Evolutionary conservation across 2,888 invertebrate species (phyloP).

Genomic region (Meiosimyza decipiens): DNA sequence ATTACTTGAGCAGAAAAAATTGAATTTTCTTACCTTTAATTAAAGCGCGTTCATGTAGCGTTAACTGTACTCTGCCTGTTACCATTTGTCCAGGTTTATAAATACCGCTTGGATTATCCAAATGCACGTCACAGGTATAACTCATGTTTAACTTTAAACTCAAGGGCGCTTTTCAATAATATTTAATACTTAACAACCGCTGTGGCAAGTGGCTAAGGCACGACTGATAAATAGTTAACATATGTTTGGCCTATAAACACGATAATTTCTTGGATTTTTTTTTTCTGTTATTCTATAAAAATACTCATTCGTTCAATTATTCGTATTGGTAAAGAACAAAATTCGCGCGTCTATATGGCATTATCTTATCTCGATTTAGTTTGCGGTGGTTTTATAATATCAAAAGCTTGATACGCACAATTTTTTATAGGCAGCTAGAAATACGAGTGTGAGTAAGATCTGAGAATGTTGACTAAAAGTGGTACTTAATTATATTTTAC

Average conservation of each 20-base stretch:
- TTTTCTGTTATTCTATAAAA: too few species aligned
- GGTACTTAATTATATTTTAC: too few species aligned
- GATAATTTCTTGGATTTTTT: too few species aligned
- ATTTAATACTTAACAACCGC: too few species aligned
- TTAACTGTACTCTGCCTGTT: conserved; percentile 49
- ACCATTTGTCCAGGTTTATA: conserved; percentile 56
- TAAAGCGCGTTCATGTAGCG: conserved; percentile 48
- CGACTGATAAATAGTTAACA: not conserved
- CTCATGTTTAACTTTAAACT: not conserved
- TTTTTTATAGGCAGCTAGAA: too few species aligned
- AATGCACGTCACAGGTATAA: conserved; percentile 47
- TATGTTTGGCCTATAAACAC: not conserved
- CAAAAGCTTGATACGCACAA: too few species aligned
- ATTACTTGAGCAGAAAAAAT: too few species aligned
- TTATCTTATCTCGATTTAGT: not conserved
- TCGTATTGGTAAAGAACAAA: not conserved
- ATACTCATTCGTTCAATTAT: conserved; percentile 1
- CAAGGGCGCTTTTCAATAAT: too few species aligned
- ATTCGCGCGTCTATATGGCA: too few species aligned
- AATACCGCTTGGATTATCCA: conserved; percentile 50
- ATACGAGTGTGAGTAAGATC: too few species aligned
- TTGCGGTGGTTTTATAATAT: too few species aligned
- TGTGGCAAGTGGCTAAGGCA: not conserved
- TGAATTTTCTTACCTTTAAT: conserved; percentile 52
- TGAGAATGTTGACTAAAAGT: too few species aligned